Evolutionary conservation across 2,113 vertebrate species (phyloP).

Genomic region (Cyanoderma ruficeps): DNA sequence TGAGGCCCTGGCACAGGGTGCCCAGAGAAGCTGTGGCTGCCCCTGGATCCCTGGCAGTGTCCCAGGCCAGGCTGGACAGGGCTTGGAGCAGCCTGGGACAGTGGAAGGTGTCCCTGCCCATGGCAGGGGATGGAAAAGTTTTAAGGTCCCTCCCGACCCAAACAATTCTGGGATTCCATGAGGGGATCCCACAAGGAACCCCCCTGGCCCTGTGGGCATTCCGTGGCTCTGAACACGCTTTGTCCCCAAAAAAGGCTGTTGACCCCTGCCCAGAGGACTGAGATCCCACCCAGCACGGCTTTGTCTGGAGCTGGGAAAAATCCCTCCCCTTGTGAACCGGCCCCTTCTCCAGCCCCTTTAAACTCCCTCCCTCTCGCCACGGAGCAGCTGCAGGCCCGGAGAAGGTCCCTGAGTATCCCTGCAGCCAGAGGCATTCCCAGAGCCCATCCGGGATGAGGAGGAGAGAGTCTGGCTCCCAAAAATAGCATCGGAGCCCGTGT

Average conservation of each 20-base stretch:
- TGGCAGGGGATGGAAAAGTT: no score
- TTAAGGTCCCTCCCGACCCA: no score
- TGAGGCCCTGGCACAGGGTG: no score
- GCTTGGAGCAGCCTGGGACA: no score
- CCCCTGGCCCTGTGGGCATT: not conserved
- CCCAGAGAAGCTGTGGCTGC: no score
- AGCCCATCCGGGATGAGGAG: constrained; percentile 40
- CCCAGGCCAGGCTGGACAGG: no score
- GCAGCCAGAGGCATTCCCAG: not conserved
- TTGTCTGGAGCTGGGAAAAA: constrained; percentile 69
- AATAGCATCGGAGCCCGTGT: constrained; percentile 66
- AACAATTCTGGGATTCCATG: not conserved
- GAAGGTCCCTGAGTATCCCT: not conserved
- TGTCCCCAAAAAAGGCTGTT: not conserved
- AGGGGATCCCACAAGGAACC: not conserved
- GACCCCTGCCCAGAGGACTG: not conserved
- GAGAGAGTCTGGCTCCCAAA: constrained; percentile 65
- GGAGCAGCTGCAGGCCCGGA: not conserved
- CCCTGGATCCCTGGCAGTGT: no score
- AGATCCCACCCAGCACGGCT: constrained; percentile 51
- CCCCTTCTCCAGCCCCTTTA: constrained; percentile 65
- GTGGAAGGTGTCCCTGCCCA: no score
- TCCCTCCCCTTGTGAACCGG: constrained; percentile 64
- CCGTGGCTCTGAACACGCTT: not conserved
- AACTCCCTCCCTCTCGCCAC: not conserved